Evolutionary conservation across 2,888 invertebrate genomes (phyloP).

Genomic region (Gymnoscelis rufifasciata): DNA sequence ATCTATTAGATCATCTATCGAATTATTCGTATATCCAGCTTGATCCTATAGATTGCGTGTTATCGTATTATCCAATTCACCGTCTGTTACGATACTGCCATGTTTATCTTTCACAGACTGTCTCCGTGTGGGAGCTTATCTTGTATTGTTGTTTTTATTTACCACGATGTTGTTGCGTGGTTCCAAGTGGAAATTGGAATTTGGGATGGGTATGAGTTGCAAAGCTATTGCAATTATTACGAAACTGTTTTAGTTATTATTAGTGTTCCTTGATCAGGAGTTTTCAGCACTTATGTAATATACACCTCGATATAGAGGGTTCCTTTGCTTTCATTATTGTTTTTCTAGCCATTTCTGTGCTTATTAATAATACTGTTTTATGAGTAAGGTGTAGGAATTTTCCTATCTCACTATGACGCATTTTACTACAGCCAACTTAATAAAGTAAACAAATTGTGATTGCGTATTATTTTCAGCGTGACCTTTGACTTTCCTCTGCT

Average conservation of each 20-base stretch:
- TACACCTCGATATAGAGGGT: too few species aligned
- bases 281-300: too few species aligned
- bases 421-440: not conserved
- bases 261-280: too few species aligned
- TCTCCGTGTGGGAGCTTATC: constrained; percentile 8
- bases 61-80: not conserved
- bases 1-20: constrained; percentile 1
- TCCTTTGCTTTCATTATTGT: too few species aligned
- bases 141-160: too few species aligned
- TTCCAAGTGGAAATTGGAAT: too few species aligned
- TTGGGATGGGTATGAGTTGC: constrained; percentile 9
- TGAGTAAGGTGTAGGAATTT: too few species aligned
- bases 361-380: too few species aligned
- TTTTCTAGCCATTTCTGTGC: too few species aligned
- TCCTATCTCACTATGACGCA: not conserved
- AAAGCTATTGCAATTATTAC: too few species aligned
- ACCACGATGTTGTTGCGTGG: constrained; percentile 11
- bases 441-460: not conserved
- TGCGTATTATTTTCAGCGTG: not conserved
- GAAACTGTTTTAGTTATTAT: too few species aligned
- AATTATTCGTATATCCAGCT: not conserved
- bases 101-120: constrained; percentile 1
- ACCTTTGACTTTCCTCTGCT: constrained; percentile 6
- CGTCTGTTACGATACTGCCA: not conserved
- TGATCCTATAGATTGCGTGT: not conserved